These are phyloP conservation scores for Platichthys stellatus DNA, from an alignment of 2,113 vertebrate genomes.

Conservation along the genomic window DNA sequence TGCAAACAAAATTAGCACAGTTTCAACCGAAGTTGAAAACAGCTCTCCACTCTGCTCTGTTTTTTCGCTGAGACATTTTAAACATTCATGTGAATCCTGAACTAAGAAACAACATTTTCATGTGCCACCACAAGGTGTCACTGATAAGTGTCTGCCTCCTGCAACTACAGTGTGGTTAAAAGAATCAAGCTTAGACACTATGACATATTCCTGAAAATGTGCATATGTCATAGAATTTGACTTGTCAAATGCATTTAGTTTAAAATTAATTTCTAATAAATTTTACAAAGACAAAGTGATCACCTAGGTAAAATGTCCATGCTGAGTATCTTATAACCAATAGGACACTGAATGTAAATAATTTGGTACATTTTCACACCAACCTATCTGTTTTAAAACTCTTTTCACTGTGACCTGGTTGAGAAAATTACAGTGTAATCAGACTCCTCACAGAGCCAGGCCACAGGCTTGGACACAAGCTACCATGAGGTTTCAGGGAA, in stretches of 20 bases:
- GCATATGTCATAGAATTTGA: background rate
- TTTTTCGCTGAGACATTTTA: no score
- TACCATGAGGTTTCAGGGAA: conserved; percentile 61
- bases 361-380: background rate
- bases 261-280: no score
- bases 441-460: conserved; percentile 39
- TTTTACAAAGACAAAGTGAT: no score
- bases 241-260: no score
- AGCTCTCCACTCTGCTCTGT: no score
- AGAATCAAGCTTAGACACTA: background rate
- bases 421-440: conserved; percentile 66
- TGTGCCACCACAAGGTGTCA: conserved; percentile 73
- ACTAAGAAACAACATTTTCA: background rate
- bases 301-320: background rate
- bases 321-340: background rate
- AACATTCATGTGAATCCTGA: no score
- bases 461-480: conserved; percentile 43
- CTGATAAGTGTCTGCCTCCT: conserved; percentile 11
- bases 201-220: background rate
- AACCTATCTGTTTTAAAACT: background rate
- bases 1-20: no score
- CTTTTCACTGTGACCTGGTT: conserved; percentile 15
- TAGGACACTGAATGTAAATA: background rate
- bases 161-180: background rate
- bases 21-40: no score